Evolutionary conservation across 92 coral and sea anemone species (phyloP).

Genomic region (Zoanthus solanderi): DNA sequence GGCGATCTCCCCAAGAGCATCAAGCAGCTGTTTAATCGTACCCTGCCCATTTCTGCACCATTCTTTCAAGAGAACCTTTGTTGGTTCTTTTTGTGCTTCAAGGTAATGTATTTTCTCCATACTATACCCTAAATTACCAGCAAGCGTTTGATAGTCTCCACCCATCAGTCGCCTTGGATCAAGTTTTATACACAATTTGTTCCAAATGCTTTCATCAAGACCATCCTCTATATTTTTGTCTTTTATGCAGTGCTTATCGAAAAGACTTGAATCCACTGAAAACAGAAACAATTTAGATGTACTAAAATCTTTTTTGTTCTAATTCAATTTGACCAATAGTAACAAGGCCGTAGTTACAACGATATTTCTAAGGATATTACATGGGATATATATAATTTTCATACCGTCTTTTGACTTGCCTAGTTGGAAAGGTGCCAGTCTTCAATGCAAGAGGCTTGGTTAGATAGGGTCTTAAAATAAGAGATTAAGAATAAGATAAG

Average conservation of each 20-base stretch:
- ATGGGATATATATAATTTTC: too few species aligned
- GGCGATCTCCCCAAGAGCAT: not conserved
- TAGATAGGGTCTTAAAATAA: not conserved
- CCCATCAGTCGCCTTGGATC: not conserved
- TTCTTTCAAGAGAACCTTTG: not conserved
- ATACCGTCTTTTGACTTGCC: not conserved
- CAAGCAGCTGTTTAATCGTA: constrained; percentile 14
- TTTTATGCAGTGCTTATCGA: not conserved
- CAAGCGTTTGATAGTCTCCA: constrained; percentile 14
- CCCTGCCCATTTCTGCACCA: constrained; percentile 5
- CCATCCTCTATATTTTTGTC: not conserved
- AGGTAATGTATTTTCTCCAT: not conserved
- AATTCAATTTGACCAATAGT: too few species aligned
- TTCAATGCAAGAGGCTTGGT: not conserved
- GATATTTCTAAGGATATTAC: too few species aligned
- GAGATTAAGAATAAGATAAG: not conserved
- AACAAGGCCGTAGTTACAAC: too few species aligned
- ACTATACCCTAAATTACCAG: not conserved
- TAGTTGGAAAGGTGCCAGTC: not conserved
- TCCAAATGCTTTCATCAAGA: not conserved
- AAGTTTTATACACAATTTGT: not conserved
- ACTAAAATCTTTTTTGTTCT: too few species aligned
- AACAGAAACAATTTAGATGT: not conserved
- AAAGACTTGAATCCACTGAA: not conserved
- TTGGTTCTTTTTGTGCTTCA: not conserved